phyloP scores from a whole-genome alignment of 1,140 invertebrate genomes.

The Phymastichus coffea region DNA sequence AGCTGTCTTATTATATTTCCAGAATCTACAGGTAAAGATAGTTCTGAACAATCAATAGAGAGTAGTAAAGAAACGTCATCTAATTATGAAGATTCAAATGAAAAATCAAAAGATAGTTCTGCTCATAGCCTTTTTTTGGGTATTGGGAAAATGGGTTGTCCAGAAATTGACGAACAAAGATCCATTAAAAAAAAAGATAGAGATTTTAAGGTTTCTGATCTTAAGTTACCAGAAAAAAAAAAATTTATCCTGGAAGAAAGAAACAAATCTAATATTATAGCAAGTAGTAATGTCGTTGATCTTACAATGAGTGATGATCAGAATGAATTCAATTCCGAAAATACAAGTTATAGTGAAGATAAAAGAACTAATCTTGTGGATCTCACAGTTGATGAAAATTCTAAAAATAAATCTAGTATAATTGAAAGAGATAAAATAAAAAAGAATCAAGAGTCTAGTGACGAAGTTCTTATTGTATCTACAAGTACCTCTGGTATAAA shows the following conservation, averaged over 20 bases:
- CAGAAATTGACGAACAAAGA: no score
- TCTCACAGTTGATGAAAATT: background rate
- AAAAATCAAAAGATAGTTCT: background rate
- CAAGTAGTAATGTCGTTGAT: constrained; percentile 9
- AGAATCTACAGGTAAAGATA: no score
- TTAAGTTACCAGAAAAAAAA: no score
- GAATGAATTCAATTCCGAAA: background rate
- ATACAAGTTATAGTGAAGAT: background rate
- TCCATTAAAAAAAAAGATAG: no score
- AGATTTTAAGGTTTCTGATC: no score
- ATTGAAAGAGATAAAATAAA: background rate
- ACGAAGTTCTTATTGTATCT: constrained; percentile 10
- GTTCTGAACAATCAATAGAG: no score
- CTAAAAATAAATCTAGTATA: no score
- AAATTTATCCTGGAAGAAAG: no score
- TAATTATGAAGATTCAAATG: background rate
- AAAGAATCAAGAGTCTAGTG: background rate
- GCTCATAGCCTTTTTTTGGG: no score
- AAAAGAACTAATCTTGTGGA: background rate
- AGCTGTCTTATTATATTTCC: no score
- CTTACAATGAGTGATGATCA: background rate
- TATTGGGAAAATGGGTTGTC: no score
- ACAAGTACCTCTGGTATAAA: constrained; percentile 22
- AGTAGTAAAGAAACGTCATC: background rate
- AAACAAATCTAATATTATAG: no score